Evolutionary conservation across 1,140 invertebrate species (phyloP), one percentile per base, ranked within the genome.

Genomic region (Stegodyphus mimosarum): DNA sequence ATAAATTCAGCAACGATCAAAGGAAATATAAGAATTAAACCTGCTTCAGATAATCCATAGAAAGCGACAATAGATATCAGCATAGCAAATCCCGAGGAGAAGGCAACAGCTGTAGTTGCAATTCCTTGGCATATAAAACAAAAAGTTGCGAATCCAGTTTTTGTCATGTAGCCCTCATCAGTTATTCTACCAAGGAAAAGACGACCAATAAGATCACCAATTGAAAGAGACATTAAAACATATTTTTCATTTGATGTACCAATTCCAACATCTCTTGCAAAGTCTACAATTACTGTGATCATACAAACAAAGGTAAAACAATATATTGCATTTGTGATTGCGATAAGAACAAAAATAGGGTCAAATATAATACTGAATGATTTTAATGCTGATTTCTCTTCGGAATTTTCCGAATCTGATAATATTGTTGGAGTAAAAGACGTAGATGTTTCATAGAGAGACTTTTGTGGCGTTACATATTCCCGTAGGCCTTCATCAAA

Each of bases 1-100:
- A 88, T 70, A 52, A 79, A 88, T 50, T 88, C 87, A 6, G 87
- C 80, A 2, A 87, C 73, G 7, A 88, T 70, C 6, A 88, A 48
- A 49, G 71, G 87, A 33, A 87, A 86, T 7, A 88, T 72, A 15
- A 88, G 10, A 33, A 87, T 86, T 2, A 87, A n/a, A 9, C 55
- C 71, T n/a, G 75, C 88, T 67, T 69, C 66, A 7, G 74, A 72
- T 9, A 87, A 60, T 2, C 87, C 87, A 6, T 88, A 75, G 0
- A 86, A 49, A 17, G 60, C 18, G 6, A 76, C 55, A n/a, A 86
- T 5, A 7, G 84, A 15, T 6, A 73, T 72, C 51, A 88, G 10
- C 51, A 63, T 66, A 6, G 64, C 6, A 15, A 79, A 88, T 13
- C 63, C 77, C 1, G 17, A 77, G 11, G 77, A 72, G 55, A 67